Evolutionary conservation across 1,140 invertebrate genomes (phyloP), one percentile per base, ranked within the genome.

Genomic region (Drosophila setifemur): DNA sequence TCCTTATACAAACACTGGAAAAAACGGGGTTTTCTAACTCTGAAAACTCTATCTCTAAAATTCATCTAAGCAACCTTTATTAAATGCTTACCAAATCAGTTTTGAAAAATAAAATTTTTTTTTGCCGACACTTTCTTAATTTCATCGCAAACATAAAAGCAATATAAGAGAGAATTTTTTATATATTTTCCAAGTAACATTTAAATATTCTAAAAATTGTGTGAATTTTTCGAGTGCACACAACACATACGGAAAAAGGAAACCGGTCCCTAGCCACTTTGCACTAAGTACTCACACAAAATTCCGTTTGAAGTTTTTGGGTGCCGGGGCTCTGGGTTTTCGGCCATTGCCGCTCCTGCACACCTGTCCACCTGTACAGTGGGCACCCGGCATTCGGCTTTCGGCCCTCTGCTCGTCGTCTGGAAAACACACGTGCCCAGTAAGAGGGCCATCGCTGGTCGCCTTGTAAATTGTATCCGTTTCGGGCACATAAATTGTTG

Each of bases 401-500:
- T 50, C 47, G 21, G n/a, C n/a, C 54, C 29, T 71, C 54, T 60
- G n/a, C n/a, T n/a, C n/a, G n/a, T n/a, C n/a, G n/a, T 61, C 52
- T 9, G 57, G 37, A 50, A 39, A 64, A 69, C 45, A 57, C 68
- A 83, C 79, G 69, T 85, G 73, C 70, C 43, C 57, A 44, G 57
- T 61, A 37, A 61, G 37, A 19, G 57, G 21, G 50, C 63, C 58
- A 68, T 61, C 58, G 79, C 66, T 54, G 75, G 55, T 58, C 48
- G 76, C 67, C 82, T 87, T 81, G 82, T 86, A 86, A 86, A 86
- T 86, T 86, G 82, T 86, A 86, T 86, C 82, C 82, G 82, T 86
- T 86, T 86, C 82, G 70, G 82, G 82, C 76, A 86, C 82, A 86
- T 86, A 86, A 86, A 86, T 86, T 86, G 82, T 86, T 86, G 82